Percentiles rank a stretch among this genome's conserved stretches.
These are phyloP conservation scores for Hemibagrus guttatus DNA, from an alignment of 2,797 vertebrate species.

Conservation along the genomic window DNA sequence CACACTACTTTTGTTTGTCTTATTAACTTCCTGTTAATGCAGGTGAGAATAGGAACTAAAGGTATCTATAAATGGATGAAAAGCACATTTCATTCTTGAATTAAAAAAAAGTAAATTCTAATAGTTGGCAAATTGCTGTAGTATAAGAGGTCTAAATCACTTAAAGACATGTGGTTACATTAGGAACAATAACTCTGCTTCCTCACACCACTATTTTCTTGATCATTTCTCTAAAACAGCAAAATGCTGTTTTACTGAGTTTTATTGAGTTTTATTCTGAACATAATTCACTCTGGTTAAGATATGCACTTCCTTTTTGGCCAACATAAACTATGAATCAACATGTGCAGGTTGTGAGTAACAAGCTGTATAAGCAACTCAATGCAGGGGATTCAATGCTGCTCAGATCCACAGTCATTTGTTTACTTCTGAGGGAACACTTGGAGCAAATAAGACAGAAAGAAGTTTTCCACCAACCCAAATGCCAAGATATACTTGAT, in stretches of 20 bases:
- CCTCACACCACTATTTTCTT: neutral
- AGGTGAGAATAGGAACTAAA: neutral
- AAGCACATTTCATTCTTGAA: neutral
- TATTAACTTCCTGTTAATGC: neutral
- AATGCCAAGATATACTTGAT: neutral
- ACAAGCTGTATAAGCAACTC: neutral
- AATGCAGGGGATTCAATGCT: conserved; percentile 23
- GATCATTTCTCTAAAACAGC: neutral
- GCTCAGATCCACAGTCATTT: neutral
- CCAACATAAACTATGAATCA: conserved; percentile 36
- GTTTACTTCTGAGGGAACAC: conserved; percentile 3
- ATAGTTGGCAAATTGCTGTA: neutral
- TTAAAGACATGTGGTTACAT: neutral
- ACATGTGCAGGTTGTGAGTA: conserved; percentile 27
- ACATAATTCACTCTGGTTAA: neutral
- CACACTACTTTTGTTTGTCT: neutral
- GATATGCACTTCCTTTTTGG: conserved; percentile 4
- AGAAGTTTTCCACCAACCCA: neutral
- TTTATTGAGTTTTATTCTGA: neutral
- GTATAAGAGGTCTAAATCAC: neutral
- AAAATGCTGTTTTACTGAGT: neutral
- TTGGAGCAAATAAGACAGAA: neutral
- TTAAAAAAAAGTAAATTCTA: neutral
- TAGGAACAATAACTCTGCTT: neutral
- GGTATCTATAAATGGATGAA: neutral